A percentile compares a stretch with the other conserved stretches of the same genome.
Conservation (phyloP, 2,888 invertebrate species). For the Odontothrips loti region DNA sequence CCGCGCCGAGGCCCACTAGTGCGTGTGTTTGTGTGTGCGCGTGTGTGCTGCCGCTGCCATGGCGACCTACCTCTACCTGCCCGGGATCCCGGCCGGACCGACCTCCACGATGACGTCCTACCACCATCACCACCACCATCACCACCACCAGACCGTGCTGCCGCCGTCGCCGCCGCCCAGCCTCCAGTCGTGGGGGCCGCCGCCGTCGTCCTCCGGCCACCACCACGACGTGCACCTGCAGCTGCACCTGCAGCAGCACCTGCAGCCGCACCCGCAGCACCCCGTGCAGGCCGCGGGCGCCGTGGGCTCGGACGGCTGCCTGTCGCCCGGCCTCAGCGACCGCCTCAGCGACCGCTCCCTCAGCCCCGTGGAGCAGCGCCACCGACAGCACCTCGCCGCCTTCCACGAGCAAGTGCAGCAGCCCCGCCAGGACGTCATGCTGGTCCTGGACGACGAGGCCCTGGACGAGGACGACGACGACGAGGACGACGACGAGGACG, state of each 20-base stretch:
- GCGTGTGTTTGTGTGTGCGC: neutral
- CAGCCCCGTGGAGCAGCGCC: slow-evolving; percentile 10
- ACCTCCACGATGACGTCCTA: neutral
- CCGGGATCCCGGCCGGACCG: neutral
- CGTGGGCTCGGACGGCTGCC: slow-evolving; percentile 7
- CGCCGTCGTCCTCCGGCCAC: neutral
- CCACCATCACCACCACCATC: slow-evolving; percentile 16
- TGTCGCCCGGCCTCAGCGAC: neutral
- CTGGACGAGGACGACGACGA: slow-evolving; percentile 35
- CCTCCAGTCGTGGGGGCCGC: neutral
- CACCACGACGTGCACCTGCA: neutral
- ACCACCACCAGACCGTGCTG: neutral
- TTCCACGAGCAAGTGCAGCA: slow-evolving; percentile 12
- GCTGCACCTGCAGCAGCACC: neutral
- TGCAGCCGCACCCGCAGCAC: neutral
- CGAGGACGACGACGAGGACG: slow-evolving; percentile 33
- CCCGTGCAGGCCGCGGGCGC: neutral
- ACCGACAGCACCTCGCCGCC: slow-evolving; percentile 10
- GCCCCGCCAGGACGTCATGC: slow-evolving; percentile 27
- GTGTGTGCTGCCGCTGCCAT: neutral
- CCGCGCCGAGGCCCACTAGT: neutral
- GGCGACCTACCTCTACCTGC: slow-evolving; percentile 4
- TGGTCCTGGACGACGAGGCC: slow-evolving; percentile 31
- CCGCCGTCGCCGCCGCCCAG: slow-evolving; percentile 20
- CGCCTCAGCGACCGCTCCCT: slow-evolving; percentile 7